phyloP scores from a whole-genome alignment of 2,113 vertebrate species.

The Elachura formosa region DNA sequence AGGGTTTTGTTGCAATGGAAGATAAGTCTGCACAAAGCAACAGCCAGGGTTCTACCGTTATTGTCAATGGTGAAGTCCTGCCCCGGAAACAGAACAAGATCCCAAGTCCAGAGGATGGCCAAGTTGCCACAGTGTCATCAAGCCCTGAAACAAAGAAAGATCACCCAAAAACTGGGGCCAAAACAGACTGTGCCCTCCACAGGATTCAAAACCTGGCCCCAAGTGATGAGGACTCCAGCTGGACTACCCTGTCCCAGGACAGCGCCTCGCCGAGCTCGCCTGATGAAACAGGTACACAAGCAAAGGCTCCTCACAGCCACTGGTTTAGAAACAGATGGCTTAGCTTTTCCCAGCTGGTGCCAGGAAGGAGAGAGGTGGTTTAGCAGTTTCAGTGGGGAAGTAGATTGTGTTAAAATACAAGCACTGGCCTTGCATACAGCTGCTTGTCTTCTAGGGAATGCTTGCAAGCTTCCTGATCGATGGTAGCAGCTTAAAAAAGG shows the following conservation, averaged over 20 bases:
- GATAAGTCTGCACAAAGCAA: conserved; percentile 66
- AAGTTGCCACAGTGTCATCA: conserved; percentile 76
- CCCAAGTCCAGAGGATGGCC: conserved; percentile 76
- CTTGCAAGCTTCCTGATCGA: neutral
- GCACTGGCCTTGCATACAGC: neutral
- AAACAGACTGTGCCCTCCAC: conserved; percentile 84
- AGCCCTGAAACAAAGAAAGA: conserved; percentile 90
- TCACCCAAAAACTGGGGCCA: conserved; percentile 84
- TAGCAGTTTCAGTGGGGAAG: neutral
- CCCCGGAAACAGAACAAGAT: conserved; percentile 69
- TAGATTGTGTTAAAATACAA: neutral
- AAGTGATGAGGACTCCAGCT: conserved; percentile 97
- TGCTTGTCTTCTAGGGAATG: neutral
- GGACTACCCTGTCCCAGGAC: conserved; percentile 96
- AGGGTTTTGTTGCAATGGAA: conserved; percentile 51
- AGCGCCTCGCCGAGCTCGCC: conserved; percentile 85
- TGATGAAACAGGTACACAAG: conserved; percentile 81
- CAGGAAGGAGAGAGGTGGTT: neutral
- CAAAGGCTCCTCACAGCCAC: neutral
- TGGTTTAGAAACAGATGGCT: neutral
- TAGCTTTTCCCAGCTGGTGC: neutral
- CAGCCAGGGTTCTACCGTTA: conserved; percentile 42
- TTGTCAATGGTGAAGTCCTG: conserved; percentile 64
- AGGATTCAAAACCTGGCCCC: conserved; percentile 87
- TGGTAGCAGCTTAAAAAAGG: neutral